phyloP scores from a whole-genome alignment of 2,113 vertebrate genomes.

The Onychorhynchus coronatus region DNA sequence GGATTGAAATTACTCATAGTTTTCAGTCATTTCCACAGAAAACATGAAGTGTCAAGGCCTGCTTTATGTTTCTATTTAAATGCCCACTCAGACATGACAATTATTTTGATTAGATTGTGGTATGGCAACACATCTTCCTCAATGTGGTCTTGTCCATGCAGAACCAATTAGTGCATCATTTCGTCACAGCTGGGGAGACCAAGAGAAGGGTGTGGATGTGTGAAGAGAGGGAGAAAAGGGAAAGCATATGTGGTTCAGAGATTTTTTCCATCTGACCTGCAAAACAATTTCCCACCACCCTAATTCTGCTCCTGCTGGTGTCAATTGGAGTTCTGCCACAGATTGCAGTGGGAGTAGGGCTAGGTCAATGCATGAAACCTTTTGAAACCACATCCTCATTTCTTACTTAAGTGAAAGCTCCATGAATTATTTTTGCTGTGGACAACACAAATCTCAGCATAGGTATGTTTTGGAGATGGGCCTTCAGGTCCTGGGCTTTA shows the following conservation, averaged over 20 bases:
- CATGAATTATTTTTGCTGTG: neutral
- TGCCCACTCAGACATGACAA: conserved; percentile 4
- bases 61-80: neutral
- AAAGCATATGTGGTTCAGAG: neutral
- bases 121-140: neutral
- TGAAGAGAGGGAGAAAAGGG: neutral
- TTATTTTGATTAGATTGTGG: conserved; percentile 48
- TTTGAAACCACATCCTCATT: neutral
- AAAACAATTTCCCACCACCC: neutral
- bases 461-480: neutral
- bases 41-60: neutral
- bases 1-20: conserved; percentile 16
- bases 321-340: neutral
- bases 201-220: neutral
- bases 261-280: neutral
- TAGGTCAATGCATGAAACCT: neutral
- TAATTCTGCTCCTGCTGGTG: neutral
- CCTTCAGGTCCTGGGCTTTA: neutral
- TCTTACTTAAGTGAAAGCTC: neutral
- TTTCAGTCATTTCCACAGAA: conserved; percentile 25
- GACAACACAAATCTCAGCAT: neutral
- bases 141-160: neutral
- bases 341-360: neutral
- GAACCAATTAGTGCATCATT: conserved; percentile 19
- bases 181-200: neutral